Base-by-base conservation (phyloP, 2,797 vertebrate genomes). In the Bryconaethiops microstoma region DNA sequence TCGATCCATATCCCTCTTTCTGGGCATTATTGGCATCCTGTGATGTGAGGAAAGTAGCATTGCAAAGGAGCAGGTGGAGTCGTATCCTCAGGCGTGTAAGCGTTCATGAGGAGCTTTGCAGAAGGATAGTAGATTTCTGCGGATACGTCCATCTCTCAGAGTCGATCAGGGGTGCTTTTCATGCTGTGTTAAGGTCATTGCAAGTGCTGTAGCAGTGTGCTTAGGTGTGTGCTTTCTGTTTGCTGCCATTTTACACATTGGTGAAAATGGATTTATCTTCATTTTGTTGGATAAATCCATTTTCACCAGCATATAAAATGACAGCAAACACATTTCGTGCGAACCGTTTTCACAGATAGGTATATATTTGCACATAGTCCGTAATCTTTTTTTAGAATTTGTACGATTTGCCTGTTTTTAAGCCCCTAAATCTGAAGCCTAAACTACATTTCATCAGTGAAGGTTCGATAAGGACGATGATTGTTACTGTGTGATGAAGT, bases 161-260 rank as follows among this genome's bases (percentile, higher is more conserved):
- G 8, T 60, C 59, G 8, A 60, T 60, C 59, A 60, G 45, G 72
- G 60, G 77, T 77, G 78, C 74, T 76, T 62, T 55, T 69, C 54
- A 19, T 80, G 82, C 68, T 67, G 74, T 69, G 54, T 35, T 65
- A 77, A 80, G 40, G 45, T 68, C 16, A 45, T 29, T 65, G 63
- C 64, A n/a, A n/a, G 19, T 10, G 4, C 5, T 8, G 7, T 7
- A 25, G 21, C 59, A 4, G 4, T 60, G 59, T 8, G 21, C 5
- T 25, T 23, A 23, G 21, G 9, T 10, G 4, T 21, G 4, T 23
- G 12, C 21, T n/a, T 23, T 60, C 12, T 9, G 2, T 25, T 60
- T 60, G 10, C 21, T 10, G 23, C 8, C 12, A 21, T 9, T 60
- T 60, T 60, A 10, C 4, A 59, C 45, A n/a, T 77, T 42, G 52